Base-by-base conservation (phyloP, 2,113 vertebrate species). In the Perca schrenkii region DNA sequence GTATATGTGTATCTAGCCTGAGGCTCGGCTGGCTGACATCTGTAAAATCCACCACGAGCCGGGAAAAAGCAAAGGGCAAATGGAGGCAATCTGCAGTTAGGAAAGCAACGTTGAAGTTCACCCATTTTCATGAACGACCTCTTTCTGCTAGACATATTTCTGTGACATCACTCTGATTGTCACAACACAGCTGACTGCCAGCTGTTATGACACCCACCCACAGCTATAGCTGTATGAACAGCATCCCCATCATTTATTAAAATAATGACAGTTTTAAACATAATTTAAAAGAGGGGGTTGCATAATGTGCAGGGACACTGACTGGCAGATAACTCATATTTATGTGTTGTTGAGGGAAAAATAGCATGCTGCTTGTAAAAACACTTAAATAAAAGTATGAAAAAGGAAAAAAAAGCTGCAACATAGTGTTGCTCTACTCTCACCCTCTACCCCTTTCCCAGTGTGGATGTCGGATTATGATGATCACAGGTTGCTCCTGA, bases 1-100 rank as follows among this genome's bases (percentile, higher is more conserved):
- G 50, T 67, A 50, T 25, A 53, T 74, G 58, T 77, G 17, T 31
- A 50, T 82, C 31, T 56, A 8, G 70, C 79, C 89, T 8, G 65
- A 70, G 68, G 84, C 80, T 66, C 4, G 1, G 25, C 70, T 86
- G 69, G 80, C 80, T 88, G 80, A 82, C 88, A 91, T 88, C 84
- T 88, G 75, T 84, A 85, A 84, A 89, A 78, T 43, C 52, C 22
- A 80, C 77, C 77, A 52, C 43, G 62, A 61, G 74, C 54, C 14
- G 58, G 14, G n/a, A 67, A 79, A 79, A 79, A 52, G 31, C 64
- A 87, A 83, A 78, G 84, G 68, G 84, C 79, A 84, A 88, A 87
- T 13, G 14, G 57, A 76, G 61, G 53, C 82, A 84, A 76, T 77
- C 86, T 61, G 74, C 68, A 72, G 61, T 71, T 47, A 68, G 68